Percentiles rank a stretch among this genome's conserved stretches.
Conservation (phyloP, 1,140 invertebrate species). For the Helicoverpa zea region DNA sequence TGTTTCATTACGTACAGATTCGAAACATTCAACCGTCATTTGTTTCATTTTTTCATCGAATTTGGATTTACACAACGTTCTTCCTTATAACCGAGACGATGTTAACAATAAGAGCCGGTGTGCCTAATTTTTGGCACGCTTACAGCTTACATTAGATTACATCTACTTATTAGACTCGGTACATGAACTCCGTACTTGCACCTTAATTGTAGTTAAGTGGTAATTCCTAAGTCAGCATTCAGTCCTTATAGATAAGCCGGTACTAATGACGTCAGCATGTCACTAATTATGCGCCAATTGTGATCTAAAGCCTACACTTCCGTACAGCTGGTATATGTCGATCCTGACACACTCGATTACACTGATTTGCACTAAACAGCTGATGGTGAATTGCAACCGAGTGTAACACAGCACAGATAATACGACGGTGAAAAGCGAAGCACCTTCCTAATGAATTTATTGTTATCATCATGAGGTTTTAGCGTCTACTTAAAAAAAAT, state of each 20-base stretch:
- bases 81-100: too few species aligned
- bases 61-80: neutral
- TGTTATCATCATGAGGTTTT: too few species aligned
- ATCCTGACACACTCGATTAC: neutral
- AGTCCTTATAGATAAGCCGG: neutral
- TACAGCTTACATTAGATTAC: too few species aligned
- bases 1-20: too few species aligned
- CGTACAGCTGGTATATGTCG: neutral
- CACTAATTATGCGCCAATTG: conserved; percentile 26
- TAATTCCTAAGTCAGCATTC: neutral
- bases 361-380: neutral
- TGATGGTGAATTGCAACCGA: neutral
- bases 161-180: too few species aligned
- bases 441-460: too few species aligned
- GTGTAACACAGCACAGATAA: neutral
- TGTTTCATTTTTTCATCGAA: neutral
- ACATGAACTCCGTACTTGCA: too few species aligned
- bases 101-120: too few species aligned
- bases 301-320: conserved; percentile 7
- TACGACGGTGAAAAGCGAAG: neutral
- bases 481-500: too few species aligned
- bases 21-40: too few species aligned
- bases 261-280: conserved; percentile 30
- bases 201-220: neutral
- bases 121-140: neutral